Evolutionary conservation across 2,797 vertebrate species (phyloP).

Genomic region (Cossypha polioptera): DNA sequence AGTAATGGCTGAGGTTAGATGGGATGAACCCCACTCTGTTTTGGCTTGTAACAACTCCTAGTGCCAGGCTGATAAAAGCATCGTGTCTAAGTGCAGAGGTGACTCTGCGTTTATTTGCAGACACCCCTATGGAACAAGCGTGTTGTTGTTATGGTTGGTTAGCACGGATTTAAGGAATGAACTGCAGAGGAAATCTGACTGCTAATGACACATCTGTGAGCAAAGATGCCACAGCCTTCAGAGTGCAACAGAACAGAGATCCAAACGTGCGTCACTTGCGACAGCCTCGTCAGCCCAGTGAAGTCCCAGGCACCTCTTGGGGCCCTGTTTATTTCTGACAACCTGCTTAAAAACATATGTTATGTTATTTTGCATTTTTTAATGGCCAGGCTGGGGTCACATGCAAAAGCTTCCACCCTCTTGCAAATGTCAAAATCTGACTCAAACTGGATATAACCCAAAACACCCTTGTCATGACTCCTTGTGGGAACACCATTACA

Average conservation of each 20-base stretch:
- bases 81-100: not conserved
- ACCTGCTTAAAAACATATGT: not conserved
- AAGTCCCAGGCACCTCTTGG: not conserved
- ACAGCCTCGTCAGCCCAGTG: not conserved
- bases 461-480: not conserved
- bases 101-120: not conserved
- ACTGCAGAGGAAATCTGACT: not conserved
- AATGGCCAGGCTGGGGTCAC: not conserved
- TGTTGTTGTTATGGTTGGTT: not conserved
- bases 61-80: not conserved
- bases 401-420: not conserved
- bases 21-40: not conserved
- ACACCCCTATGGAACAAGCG: not conserved
- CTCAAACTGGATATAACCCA: not conserved
- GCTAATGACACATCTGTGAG: not conserved
- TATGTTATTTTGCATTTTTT: not conserved
- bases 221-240: not conserved
- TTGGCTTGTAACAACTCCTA: not conserved
- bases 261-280: fast-evolving
- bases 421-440: not conserved
- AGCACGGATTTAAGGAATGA: not conserved
- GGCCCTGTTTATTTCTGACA: not conserved
- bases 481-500: not conserved
- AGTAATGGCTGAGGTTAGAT: not conserved
- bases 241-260: not conserved